Conservation (phyloP, 2,113 vertebrate species). For the Vimba vimba region DNA sequence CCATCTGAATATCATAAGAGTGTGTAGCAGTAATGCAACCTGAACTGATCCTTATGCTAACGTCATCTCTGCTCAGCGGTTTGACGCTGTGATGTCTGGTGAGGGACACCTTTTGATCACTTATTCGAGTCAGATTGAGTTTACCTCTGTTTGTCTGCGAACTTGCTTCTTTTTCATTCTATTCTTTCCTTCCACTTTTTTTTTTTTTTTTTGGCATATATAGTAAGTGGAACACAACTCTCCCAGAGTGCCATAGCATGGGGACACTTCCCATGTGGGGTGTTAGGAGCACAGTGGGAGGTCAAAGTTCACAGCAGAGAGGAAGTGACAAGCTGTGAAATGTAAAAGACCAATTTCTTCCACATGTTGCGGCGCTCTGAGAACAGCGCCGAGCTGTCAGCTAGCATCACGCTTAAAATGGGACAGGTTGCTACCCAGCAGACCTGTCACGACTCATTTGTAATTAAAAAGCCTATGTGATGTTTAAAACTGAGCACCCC, state of each 20-base stretch:
- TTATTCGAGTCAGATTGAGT: constrained; percentile 60
- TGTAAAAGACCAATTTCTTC: constrained; percentile 99
- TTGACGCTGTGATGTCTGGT: constrained; percentile 60
- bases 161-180: constrained; percentile 25
- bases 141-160: constrained; percentile 8
- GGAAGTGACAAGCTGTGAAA: constrained; percentile 99
- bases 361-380: constrained; percentile 92
- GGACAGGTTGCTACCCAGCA: constrained; percentile 84
- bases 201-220: constrained; percentile 62
- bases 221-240: constrained; percentile 77
- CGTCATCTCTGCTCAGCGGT: constrained; percentile 71
- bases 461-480: constrained; percentile 84
- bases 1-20: constrained; percentile 68
- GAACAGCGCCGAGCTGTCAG: constrained; percentile 87
- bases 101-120: constrained; percentile 84
- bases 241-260: constrained; percentile 83
- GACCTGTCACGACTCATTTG: constrained; percentile 94
- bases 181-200: constrained; percentile 34
- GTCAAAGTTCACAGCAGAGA: constrained; percentile 91
- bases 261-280: constrained; percentile 92
- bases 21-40: constrained; percentile 72
- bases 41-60: constrained; percentile 73
- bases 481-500: constrained; percentile 88
- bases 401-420: constrained; percentile 85
- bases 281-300: constrained; percentile 88